Evolutionary conservation across 2,797 vertebrate species (phyloP).

Genomic region (Loriculus beryllinus): DNA sequence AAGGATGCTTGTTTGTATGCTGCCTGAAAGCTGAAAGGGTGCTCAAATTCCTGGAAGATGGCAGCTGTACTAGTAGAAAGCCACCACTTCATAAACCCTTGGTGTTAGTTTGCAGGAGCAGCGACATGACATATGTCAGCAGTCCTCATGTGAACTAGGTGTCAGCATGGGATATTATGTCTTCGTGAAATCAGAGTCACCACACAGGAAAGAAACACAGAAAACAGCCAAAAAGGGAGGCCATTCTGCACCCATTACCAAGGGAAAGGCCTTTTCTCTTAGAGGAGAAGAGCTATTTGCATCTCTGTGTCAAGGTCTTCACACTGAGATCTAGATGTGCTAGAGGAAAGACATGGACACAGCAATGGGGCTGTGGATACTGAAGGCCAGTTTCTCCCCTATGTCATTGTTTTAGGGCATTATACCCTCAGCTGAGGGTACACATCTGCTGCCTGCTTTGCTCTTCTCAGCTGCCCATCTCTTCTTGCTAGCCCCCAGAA

Average conservation of each 20-base stretch:
- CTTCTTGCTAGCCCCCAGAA: background rate
- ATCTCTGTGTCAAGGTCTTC: background rate
- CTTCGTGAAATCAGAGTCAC: background rate
- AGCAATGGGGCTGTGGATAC: background rate
- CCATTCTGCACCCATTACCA: background rate
- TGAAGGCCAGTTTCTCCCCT: background rate
- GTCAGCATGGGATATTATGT: accelerated
- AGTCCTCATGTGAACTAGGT: background rate
- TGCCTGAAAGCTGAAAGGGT: background rate
- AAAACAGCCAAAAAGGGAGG: background rate
- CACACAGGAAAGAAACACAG: background rate
- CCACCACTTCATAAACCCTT: background rate
- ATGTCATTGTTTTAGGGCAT: background rate
- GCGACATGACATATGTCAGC: background rate
- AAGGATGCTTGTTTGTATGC: background rate
- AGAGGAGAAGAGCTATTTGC: background rate
- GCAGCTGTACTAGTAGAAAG: background rate
- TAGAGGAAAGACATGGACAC: background rate
- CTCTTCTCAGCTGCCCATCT: background rate
- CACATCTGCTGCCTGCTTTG: background rate
- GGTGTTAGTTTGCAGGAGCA: background rate
- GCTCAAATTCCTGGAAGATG: background rate
- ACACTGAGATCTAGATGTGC: background rate
- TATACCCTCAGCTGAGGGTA: background rate
- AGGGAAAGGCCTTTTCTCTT: background rate